Evolutionary conservation across 2,888 invertebrate genomes (phyloP).

Genomic region (Alcis repandata): DNA sequence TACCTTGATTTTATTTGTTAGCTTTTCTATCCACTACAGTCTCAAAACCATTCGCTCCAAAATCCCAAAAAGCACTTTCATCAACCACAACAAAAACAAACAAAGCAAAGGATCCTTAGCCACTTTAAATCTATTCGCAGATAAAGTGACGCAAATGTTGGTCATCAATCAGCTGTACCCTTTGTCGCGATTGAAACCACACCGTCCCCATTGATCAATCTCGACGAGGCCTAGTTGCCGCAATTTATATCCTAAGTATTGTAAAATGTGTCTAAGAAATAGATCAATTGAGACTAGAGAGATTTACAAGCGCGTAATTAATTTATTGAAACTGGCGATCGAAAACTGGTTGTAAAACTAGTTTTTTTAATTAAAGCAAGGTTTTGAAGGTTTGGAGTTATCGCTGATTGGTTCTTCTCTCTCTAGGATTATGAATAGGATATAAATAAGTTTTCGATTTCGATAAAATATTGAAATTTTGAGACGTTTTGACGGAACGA

Average conservation of each 20-base stretch:
- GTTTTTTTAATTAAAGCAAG: too few species aligned
- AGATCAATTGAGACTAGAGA: conserved; percentile 16
- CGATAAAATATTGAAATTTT: too few species aligned
- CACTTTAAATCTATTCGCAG: conserved; percentile 51
- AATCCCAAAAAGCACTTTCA: conserved; percentile 2
- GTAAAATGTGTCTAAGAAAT: conserved; percentile 23
- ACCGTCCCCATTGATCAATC: conserved; percentile 48
- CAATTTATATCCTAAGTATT: conserved; percentile 31
- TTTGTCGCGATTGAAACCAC: conserved; percentile 51
- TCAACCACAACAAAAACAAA: conserved; percentile 36
- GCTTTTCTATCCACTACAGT: too few species aligned
- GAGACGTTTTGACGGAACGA: too few species aligned
- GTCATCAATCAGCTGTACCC: conserved; percentile 50
- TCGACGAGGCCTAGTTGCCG: conserved; percentile 38
- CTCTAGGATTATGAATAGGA: too few species aligned
- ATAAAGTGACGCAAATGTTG: conserved; percentile 51
- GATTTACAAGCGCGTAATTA: conserved; percentile 17
- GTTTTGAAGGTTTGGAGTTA: too few species aligned
- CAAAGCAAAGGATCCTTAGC: conserved; percentile 39
- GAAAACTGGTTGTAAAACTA: not conserved
- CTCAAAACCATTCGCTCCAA: not conserved
- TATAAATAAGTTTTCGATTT: too few species aligned
- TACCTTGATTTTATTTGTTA: too few species aligned
- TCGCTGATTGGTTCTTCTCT: too few species aligned
- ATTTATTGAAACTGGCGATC: conserved; percentile 2